Evolutionary conservation across 2,113 vertebrate species (phyloP), one percentile per base, ranked within the genome.

Genomic region (Cebus imitator): DNA sequence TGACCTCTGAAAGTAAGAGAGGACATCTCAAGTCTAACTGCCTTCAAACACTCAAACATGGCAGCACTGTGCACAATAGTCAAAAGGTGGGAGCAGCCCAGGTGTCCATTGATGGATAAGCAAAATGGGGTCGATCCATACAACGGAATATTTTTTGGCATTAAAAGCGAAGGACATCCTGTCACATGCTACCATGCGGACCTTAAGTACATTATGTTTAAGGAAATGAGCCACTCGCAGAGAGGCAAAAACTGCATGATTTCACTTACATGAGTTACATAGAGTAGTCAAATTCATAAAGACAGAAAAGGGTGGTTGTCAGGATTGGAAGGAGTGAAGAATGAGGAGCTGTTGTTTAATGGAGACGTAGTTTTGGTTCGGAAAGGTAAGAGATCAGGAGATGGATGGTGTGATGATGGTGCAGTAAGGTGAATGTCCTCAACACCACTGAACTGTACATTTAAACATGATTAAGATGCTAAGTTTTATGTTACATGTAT

Each of bases 381-480:
- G 6, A 50, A 43, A 10, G 27, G 52, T 0, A 32, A 57, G 40
- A 23, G 4, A 5, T 64, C 25, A 40, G 23, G 10, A 57, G 27
- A 8, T 6, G 23, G 43, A 14, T 7, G 13, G 12, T 5, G 0
- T 14, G 58, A 14, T 0, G 8, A 37, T 6, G 35, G 4, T 10
- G 1, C 3, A 2, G 2, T 27, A 2, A 52, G 6, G 7, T 25
- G 13, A 16, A 2, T 52, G 17, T 8, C 4, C 14, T 35, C 85
- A 10, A 32, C 5, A 25, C 10, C 30, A 23, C 50, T 45, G 50
- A 57, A 35, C 2, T 32, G 12, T 6, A 3, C 1, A 25, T 17
- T 84, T 32, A 37, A 37, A 57, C n/a, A 23, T 7, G 10, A 27
- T 20, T 35, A 30, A 21, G 45, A n/a, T 9, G 43, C 18, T 37